A percentile compares a stretch with the other conserved stretches of the same genome.
Conservation (phyloP, 2,113 vertebrate genomes). For the Raja brachyura region DNA sequence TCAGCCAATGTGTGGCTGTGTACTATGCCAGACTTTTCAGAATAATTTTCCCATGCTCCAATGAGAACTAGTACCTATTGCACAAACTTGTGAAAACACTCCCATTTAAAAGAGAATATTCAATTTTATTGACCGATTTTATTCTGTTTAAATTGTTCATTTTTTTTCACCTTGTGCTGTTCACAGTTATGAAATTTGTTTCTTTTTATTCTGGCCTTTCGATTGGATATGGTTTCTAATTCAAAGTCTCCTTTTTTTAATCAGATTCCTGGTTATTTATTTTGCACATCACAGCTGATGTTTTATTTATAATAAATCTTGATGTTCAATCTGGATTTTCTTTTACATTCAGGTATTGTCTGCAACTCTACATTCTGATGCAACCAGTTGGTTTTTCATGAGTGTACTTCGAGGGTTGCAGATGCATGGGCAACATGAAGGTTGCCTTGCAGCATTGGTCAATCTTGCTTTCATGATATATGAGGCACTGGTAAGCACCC, state of each 20-base stretch:
- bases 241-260: background rate
- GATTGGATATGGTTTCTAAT: background rate
- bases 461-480: constrained; percentile 90
- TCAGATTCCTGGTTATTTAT: background rate
- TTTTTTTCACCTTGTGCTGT: background rate
- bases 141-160: background rate
- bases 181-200: background rate
- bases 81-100: background rate
- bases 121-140: background rate
- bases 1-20: background rate
- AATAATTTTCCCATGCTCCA: background rate
- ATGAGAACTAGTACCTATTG: background rate
- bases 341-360: constrained; percentile 63
- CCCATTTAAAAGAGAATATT: background rate
- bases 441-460: constrained; percentile 76
- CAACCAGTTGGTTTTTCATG: constrained; percentile 81
- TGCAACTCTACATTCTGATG: constrained; percentile 77
- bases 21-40: background rate
- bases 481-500: constrained; percentile 71
- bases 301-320: background rate
- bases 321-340: background rate
- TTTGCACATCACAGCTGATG: background rate
- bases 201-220: background rate
- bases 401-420: constrained; percentile 82
- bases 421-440: constrained; percentile 86